Conservation (phyloP, 2,113 vertebrate species). For the Erinaceus europaeus region DNA sequence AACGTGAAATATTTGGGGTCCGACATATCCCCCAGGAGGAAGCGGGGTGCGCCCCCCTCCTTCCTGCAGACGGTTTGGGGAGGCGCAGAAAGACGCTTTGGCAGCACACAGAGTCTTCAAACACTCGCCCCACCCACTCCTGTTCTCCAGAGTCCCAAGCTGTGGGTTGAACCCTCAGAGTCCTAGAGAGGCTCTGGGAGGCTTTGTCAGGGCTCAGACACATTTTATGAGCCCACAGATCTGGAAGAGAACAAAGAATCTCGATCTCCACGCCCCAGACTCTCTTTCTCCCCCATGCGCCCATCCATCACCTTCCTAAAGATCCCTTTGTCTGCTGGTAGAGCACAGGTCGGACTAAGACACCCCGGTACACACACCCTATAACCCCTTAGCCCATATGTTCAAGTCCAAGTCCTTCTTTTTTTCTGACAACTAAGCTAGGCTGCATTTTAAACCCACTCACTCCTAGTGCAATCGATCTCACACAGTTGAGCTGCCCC, state of each 20-base stretch:
- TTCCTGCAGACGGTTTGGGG: background rate
- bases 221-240: background rate
- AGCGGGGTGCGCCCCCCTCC: too few relatives aligned
- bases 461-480: background rate
- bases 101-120: background rate
- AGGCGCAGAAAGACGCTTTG: background rate
- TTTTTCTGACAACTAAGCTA: background rate
- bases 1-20: too few relatives aligned
- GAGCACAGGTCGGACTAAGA: background rate
- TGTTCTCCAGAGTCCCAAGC: background rate
- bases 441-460: background rate
- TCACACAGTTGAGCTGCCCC: background rate
- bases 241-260: constrained; percentile 56
- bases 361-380: background rate
- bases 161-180: background rate
- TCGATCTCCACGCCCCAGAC: background rate
- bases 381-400: too few relatives aligned
- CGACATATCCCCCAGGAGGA: too few relatives aligned
- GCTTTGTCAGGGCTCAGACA: constrained; percentile 55
- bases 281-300: background rate
- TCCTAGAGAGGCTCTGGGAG: background rate
- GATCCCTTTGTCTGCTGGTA: constrained; percentile 66
- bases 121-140: background rate
- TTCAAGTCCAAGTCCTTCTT: background rate
- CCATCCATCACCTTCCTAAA: constrained; percentile 37